phyloP scores from a whole-genome alignment of 2,888 invertebrate species.

The Xestia c-nigrum region DNA sequence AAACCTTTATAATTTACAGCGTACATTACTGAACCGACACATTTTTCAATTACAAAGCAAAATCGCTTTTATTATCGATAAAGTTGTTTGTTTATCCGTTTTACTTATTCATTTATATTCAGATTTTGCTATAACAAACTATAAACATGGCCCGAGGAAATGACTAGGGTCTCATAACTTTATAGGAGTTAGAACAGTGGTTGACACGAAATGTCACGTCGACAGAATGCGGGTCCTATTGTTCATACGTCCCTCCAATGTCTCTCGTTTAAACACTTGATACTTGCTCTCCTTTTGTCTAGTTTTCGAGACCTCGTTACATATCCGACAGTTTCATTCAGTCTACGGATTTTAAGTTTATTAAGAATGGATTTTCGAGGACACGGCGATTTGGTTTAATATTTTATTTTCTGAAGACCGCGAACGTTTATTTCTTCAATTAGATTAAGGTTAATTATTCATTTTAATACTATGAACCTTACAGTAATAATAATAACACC shows the following conservation, averaged over 20 bases:
- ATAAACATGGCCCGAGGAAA: slow-evolving; percentile 48
- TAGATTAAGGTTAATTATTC: slow-evolving; percentile 4
- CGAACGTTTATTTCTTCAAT: neutral
- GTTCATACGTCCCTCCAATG: slow-evolving; percentile 72
- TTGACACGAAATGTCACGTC: slow-evolving; percentile 67
- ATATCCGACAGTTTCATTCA: slow-evolving; percentile 41
- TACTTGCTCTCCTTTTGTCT: slow-evolving; percentile 62
- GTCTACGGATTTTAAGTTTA: slow-evolving; percentile 32
- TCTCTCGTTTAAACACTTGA: slow-evolving; percentile 73
- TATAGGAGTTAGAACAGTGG: slow-evolving; percentile 59
- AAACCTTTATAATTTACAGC: slow-evolving; percentile 29
- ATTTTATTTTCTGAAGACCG: neutral
- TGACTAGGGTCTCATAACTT: slow-evolving; percentile 57
- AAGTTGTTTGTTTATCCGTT: slow-evolving; percentile 32
- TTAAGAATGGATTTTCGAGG: slow-evolving; percentile 11
- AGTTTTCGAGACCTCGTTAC: slow-evolving; percentile 45
- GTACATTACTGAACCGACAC: neutral
- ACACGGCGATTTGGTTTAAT: neutral
- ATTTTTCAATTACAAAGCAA: slow-evolving; percentile 39
- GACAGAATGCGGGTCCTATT: slow-evolving; percentile 77
- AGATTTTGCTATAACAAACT: slow-evolving; percentile 41
- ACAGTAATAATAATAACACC: no score
- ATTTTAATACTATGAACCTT: neutral
- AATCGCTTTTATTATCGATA: slow-evolving; percentile 18
- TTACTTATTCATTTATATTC: slow-evolving; percentile 32